A percentile compares a stretch with the other conserved stretches of the same genome.
These are phyloP conservation scores for Lithophane leautieri DNA, from an alignment of 2,888 invertebrate species.

Conservation along the genomic window DNA sequence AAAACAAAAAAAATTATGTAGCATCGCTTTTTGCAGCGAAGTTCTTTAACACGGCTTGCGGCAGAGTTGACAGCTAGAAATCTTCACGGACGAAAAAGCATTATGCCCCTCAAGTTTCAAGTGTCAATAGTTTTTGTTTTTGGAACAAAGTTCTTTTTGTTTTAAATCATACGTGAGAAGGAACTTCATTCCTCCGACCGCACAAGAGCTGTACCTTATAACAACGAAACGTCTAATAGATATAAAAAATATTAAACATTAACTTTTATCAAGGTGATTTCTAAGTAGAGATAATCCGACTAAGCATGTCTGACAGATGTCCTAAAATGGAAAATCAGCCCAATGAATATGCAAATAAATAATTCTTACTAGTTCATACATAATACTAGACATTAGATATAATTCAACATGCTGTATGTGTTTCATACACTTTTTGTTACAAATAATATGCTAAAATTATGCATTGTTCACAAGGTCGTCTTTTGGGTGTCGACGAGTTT, in stretches of 20 bases:
- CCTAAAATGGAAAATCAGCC: conserved; percentile 28
- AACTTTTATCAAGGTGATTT: conserved; percentile 5
- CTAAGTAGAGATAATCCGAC: conserved; percentile 33
- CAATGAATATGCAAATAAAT: conserved; percentile 53
- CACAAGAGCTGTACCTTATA: neutral
- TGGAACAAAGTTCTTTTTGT: neutral
- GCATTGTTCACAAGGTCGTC: conserved; percentile 75
- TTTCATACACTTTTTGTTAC: conserved; percentile 48
- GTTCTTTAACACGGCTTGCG: no score
- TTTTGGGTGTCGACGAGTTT: conserved; percentile 68
- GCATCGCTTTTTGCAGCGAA: no score
- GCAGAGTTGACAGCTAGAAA: no score
- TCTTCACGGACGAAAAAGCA: no score
- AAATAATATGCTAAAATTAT: conserved; percentile 63
- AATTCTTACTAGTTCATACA: conserved; percentile 34
- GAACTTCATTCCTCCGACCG: no score
- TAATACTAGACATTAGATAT: conserved; percentile 16
- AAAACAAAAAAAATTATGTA: no score
- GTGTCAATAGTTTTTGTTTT: no score
- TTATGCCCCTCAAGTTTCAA: no score
- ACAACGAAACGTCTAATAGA: neutral
- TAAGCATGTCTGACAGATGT: conserved; percentile 35
- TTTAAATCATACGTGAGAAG: neutral
- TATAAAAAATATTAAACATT: neutral
- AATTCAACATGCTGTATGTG: conserved; percentile 15